phyloP scores from a whole-genome alignment of 2,888 invertebrate species.

The Lumbricus terrestris region DNA sequence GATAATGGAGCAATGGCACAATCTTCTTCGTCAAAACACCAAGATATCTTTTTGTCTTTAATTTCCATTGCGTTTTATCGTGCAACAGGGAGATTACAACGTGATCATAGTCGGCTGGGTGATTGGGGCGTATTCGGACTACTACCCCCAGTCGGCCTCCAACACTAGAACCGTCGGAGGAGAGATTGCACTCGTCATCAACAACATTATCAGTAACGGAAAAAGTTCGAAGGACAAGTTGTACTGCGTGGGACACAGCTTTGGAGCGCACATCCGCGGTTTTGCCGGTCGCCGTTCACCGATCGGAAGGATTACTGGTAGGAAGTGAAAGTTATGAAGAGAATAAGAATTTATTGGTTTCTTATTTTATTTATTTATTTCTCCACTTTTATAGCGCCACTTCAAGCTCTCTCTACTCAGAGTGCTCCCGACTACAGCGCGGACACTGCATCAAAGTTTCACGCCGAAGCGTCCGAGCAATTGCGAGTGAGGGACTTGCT shows the following conservation, averaged over 20 bases:
- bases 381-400: no score
- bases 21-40: background rate
- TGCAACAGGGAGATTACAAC: slow-evolving; percentile 33
- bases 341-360: no score
- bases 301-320: background rate
- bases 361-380: no score
- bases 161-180: slow-evolving; percentile 57
- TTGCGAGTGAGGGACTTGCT: no score
- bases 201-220: slow-evolving; percentile 37
- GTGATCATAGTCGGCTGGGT: slow-evolving; percentile 33
- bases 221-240: slow-evolving; percentile 61
- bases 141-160: slow-evolving; percentile 56
- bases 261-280: slow-evolving; percentile 84
- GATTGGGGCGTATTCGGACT: slow-evolving; percentile 36
- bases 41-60: background rate
- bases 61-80: no score
- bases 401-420: no score
- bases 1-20: no score
- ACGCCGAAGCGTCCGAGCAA: no score
- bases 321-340: background rate
- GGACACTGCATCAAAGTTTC: no score
- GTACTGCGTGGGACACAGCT: slow-evolving; percentile 83
- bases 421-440: no score
- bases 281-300: slow-evolving; percentile 68
- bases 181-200: slow-evolving; percentile 49